Conservation (phyloP, 2,797 vertebrate genomes). For the Sus cebifrons region DNA sequence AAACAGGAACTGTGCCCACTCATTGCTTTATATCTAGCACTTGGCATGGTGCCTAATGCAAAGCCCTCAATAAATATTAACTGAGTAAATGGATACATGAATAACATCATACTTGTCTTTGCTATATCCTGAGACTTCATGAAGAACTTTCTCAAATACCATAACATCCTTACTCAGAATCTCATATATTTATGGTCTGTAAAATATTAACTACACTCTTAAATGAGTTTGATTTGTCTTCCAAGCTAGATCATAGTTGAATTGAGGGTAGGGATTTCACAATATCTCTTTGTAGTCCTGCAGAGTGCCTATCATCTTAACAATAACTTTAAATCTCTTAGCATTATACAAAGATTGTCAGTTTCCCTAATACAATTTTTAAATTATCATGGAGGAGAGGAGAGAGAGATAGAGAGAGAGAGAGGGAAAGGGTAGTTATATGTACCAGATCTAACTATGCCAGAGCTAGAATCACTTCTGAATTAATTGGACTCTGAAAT, state of each 20-base stretch:
- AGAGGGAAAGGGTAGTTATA: background rate
- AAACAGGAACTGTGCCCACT: background rate
- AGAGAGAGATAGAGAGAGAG: no score
- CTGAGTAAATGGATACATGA: background rate
- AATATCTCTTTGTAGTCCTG: background rate
- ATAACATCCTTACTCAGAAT: background rate
- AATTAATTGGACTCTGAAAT: conserved; percentile 78
- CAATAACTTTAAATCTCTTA: conserved; percentile 54
- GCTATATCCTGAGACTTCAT: background rate
- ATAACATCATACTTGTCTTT: background rate
- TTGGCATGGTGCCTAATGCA: background rate
- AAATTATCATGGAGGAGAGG: conserved; percentile 22
- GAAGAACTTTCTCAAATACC: conserved; percentile 45
- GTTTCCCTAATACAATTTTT: conserved; percentile 57
- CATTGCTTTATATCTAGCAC: background rate
- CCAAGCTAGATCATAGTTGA: conserved; percentile 3
- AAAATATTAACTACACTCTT: conserved; percentile 30
- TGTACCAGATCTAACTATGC: conserved; percentile 32
- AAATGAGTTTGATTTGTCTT: conserved; percentile 21
- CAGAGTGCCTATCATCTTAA: conserved; percentile 10
- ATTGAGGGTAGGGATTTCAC: background rate
- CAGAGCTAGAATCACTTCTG: conserved; percentile 58
- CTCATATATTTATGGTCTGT: background rate
- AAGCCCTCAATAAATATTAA: background rate
- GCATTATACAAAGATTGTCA: conserved; percentile 14